Conservation (phyloP, 2,888 invertebrate genomes). For the Chymomyza caudatula region DNA sequence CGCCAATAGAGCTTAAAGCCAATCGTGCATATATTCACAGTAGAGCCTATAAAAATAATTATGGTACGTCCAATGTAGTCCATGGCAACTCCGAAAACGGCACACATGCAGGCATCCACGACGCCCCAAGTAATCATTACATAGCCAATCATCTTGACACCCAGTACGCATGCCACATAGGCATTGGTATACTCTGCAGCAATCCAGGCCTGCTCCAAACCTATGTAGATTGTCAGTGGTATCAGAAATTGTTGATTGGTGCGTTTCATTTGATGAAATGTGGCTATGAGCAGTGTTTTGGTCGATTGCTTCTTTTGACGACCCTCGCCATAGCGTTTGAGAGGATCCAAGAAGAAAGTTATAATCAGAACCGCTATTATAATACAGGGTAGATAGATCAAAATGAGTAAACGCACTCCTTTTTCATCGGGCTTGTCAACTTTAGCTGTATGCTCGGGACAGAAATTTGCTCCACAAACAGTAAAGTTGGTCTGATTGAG, state of each 20-base stretch:
- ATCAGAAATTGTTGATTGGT: constrained; percentile 94
- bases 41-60: constrained; percentile 82
- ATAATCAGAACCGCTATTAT: constrained; percentile 90
- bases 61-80: constrained; percentile 93
- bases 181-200: constrained; percentile 90
- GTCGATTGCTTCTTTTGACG: constrained; percentile 87
- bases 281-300: constrained; percentile 89
- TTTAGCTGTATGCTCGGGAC: constrained; percentile 84
- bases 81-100: constrained; percentile 92
- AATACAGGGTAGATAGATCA: constrained; percentile 92
- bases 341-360: constrained; percentile 90
- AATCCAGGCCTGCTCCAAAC: constrained; percentile 97
- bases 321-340: constrained; percentile 92
- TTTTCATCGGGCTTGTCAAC: constrained; percentile 87
- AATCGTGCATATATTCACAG: constrained; percentile 85
- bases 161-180: constrained; percentile 90
- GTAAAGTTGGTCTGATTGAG: constrained; percentile 76
- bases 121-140: constrained; percentile 98
- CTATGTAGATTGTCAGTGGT: constrained; percentile 96
- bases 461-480: constrained; percentile 88
- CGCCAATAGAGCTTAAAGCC: constrained; percentile 90
- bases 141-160: constrained; percentile 94
- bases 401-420: constrained; percentile 91
- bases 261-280: constrained; percentile 91
- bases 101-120: constrained; percentile 92